phyloP scores from a whole-genome alignment of 1,140 invertebrate species.

The Lethrus apterus region DNA sequence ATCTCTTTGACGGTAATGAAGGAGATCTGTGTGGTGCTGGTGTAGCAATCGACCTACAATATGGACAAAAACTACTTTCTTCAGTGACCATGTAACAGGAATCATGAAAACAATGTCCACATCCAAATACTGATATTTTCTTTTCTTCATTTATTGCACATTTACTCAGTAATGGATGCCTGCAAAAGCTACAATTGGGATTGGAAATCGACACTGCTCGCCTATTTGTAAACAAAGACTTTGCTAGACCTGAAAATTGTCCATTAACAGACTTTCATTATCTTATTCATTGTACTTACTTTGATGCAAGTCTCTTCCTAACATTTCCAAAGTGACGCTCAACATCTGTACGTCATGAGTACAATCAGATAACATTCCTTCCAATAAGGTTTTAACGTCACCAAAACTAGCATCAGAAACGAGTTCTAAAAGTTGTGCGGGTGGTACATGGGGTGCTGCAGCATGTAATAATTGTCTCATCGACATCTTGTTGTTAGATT shows the following conservation, averaged over 20 bases:
- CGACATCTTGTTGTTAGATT: constrained; percentile 31
- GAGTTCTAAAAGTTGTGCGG: constrained; percentile 44
- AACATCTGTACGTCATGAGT: constrained; percentile 42
- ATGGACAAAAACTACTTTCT: constrained; percentile 26
- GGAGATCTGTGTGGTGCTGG: too few relatives aligned
- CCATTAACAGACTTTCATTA: not conserved
- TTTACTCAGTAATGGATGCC: constrained; percentile 25
- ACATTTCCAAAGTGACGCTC: constrained; percentile 33
- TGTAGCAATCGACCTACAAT: constrained; percentile 29
- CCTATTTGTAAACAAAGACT: constrained; percentile 26
- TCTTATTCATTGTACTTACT: constrained; percentile 25
- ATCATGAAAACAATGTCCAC: constrained; percentile 36
- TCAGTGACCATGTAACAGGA: constrained; percentile 26
- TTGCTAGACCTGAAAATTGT: constrained; percentile 33
- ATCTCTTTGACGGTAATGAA: too few relatives aligned
- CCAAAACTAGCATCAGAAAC: constrained; percentile 45
- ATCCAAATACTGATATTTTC: constrained; percentile 31
- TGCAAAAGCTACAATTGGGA: constrained; percentile 30
- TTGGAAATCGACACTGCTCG: constrained; percentile 28
- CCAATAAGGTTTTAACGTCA: constrained; percentile 44
- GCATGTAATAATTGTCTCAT: constrained; percentile 43
- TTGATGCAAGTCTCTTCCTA: constrained; percentile 41
- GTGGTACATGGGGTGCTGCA: constrained; percentile 47
- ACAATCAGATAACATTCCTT: constrained; percentile 45
- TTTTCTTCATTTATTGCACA: constrained; percentile 21